Evolutionary conservation across 2,113 vertebrate species (phyloP).

Genomic region (Campylorhamphus procurvoides): DNA sequence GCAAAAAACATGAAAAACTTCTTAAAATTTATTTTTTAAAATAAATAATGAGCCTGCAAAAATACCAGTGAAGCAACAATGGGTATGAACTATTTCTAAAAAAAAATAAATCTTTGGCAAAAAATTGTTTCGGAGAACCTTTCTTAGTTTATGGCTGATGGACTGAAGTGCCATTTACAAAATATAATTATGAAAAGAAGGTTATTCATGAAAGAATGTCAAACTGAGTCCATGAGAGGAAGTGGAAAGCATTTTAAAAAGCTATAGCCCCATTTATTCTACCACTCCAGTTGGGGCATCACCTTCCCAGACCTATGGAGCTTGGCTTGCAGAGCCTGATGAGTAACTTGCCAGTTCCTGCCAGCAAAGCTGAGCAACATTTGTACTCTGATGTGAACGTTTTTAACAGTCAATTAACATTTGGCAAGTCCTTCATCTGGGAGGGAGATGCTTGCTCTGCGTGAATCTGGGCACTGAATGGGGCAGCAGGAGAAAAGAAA

Average conservation of each 20-base stretch:
- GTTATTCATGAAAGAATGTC: neutral
- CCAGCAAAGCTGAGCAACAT: constrained; percentile 12
- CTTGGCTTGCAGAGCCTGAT: constrained; percentile 25
- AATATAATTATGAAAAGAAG: neutral
- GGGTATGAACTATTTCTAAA: neutral
- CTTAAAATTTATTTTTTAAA: neutral
- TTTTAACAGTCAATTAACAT: constrained; percentile 64
- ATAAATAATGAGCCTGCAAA: neutral
- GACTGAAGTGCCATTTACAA: neutral
- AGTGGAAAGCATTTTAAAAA: neutral
- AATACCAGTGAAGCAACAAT: neutral
- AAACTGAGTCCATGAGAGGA: neutral
- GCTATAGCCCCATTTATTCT: constrained; percentile 3
- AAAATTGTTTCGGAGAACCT: neutral
- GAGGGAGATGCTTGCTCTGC: neutral
- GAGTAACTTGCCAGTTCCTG: neutral
- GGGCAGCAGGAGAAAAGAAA: neutral
- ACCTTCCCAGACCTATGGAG: neutral
- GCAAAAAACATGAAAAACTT: neutral
- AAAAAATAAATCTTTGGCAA: neutral
- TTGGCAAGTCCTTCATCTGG: constrained; percentile 36
- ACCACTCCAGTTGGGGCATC: neutral
- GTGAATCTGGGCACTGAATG: neutral
- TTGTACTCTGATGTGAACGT: constrained; percentile 49
- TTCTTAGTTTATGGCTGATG: neutral